A percentile compares a stretch with the other conserved stretches of the same genome.
These are phyloP conservation scores for Ageneiosus marmoratus DNA, from an alignment of 2,113 vertebrate species.

Conservation along the genomic window DNA sequence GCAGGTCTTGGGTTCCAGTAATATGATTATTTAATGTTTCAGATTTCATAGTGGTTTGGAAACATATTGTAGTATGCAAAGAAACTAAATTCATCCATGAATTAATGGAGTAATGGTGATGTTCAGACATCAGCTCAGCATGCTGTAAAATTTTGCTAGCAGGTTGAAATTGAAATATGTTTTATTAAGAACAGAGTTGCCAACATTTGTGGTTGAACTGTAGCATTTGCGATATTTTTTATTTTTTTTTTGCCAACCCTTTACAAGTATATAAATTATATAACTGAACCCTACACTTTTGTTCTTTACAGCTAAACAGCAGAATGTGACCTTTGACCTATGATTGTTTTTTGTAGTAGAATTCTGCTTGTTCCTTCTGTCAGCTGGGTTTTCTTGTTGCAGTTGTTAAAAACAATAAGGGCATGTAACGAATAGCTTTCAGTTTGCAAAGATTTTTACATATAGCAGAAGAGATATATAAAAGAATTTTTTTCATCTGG, in stretches of 20 bases:
- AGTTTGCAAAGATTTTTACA: not conserved
- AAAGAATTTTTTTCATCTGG: too few relatives aligned
- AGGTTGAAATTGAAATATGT: not conserved
- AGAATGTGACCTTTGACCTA: not conserved
- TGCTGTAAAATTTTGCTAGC: not conserved
- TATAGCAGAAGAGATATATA: too few relatives aligned
- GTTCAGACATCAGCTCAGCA: not conserved
- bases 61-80: not conserved
- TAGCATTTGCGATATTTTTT: not conserved
- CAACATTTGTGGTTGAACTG: not conserved
- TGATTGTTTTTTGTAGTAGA: not conserved
- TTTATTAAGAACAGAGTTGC: not conserved
- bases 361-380: not conserved
- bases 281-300: not conserved
- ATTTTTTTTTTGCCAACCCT: not conserved
- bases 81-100: too few relatives aligned
- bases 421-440: not conserved
- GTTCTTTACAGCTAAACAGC: not conserved
- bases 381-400: not conserved
- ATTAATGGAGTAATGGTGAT: not conserved
- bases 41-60: not conserved
- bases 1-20: not conserved
- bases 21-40: not conserved
- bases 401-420: not conserved
- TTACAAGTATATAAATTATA: not conserved